phyloP scores from a whole-genome alignment of 2,113 vertebrate genomes.

The Calonectris borealis region DNA sequence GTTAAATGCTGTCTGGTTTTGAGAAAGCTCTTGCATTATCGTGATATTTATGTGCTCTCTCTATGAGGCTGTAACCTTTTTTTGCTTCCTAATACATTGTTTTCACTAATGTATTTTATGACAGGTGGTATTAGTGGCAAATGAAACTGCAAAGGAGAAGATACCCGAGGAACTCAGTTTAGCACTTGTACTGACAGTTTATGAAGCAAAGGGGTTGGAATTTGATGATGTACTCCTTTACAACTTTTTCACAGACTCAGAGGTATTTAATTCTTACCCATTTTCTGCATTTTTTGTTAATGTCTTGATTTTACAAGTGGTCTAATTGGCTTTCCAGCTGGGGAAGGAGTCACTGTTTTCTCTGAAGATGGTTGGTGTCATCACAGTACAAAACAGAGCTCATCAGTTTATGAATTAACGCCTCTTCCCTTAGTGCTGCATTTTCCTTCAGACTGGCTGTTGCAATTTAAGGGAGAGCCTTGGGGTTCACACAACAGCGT shows the following conservation, averaged over 20 bases:
- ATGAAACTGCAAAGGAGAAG: constrained; percentile 80
- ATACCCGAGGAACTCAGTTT: constrained; percentile 81
- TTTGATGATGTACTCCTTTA: constrained; percentile 86
- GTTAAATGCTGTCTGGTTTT: background rate
- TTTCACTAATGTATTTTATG: background rate
- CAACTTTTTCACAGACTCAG: constrained; percentile 85
- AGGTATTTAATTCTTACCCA: constrained; percentile 57
- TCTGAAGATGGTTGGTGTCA: background rate
- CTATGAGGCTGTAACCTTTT: background rate
- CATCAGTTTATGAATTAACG: background rate
- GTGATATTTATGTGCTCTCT: background rate
- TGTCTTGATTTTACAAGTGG: background rate
- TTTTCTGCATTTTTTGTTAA: background rate
- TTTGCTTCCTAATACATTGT: background rate
- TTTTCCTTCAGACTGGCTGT: background rate
- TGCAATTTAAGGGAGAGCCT: background rate
- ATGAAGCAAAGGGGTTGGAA: constrained; percentile 85
- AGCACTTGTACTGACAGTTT: constrained; percentile 82
- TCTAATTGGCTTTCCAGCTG: background rate
- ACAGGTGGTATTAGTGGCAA: constrained; percentile 82
- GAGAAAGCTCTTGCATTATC: background rate
- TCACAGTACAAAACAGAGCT: background rate
- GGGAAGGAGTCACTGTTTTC: background rate
- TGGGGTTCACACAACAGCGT: background rate
- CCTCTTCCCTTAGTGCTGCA: background rate